Evolutionary conservation across 2,888 invertebrate genomes (phyloP), one percentile per base, ranked within the genome.

Genomic region (Dasysyrphus tricinctus): DNA sequence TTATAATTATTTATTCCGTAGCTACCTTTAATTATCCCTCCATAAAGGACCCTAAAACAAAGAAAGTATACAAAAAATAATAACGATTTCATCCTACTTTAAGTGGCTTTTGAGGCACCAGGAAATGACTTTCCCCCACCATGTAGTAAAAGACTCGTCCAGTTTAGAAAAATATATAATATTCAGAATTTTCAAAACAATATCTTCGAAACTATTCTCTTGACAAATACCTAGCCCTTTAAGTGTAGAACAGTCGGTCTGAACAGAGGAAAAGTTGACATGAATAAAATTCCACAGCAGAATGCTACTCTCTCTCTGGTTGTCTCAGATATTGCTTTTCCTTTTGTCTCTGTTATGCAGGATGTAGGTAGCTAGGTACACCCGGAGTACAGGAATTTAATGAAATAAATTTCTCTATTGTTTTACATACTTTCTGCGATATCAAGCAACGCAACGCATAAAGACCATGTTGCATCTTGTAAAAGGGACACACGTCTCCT

Each of bases 321-420:
- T 63, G 19, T 34, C 29, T 37, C 11, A n/a, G 16, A 67, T 67
- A 67, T 67, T 67, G 34, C 67, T 49, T 32, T 67, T 57, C 37
- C 67, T 12, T 49, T 67, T 49, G 16, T 47, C 19, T 49, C 19
- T 16, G 16, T 11, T 12, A 56, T 32, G n/a, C 3, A 2, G 24
- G 24, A 11, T 24, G 51, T 14, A 4, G 14, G 42, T 24, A 5
- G 8, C 5, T 19, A 19, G 11, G 16, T 12, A n/a, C 12, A 63
- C 5, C 32, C 61, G 9, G 42, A n/a, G 5, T 11, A 44, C 29
- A 44, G 73, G 57, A 73, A 73, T 65, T 65, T 51, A 42, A 37
- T 56, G 56, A 72, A 57, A 44, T 73, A 63, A 44, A 59, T 70
- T 78, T 54, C 19, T 42, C 24, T 69, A 12, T 63, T 42, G 34